A percentile compares a stretch with the other conserved stretches of the same genome.
Evolutionary conservation across 1,140 invertebrate species (phyloP).

Genomic region (Orussus abietinus): DNA sequence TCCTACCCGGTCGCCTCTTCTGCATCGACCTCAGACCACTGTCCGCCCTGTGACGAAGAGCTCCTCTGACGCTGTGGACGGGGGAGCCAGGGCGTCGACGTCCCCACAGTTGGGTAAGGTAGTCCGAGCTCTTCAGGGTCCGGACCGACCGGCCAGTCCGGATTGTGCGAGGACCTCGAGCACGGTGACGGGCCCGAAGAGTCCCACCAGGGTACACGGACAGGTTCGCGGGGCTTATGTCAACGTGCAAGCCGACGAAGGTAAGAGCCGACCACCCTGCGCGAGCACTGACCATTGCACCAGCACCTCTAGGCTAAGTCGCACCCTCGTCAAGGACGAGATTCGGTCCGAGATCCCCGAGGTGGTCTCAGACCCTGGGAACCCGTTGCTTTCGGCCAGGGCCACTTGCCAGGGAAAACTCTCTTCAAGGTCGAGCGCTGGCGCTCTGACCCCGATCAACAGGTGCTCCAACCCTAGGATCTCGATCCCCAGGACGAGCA

Average conservation of each 20-base stretch:
- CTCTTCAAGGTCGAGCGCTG: too few species aligned
- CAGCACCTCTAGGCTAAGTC: constrained; percentile 38
- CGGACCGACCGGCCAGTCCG: constrained; percentile 55
- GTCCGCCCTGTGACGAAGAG: constrained; percentile 45
- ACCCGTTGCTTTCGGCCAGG: constrained; percentile 20
- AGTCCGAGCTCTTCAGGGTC: constrained; percentile 58
- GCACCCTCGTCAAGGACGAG: constrained; percentile 14
- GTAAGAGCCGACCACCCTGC: constrained; percentile 58
- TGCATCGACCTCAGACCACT: constrained; percentile 41
- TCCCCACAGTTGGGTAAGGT: constrained; percentile 61
- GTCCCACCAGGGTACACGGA: constrained; percentile 40
- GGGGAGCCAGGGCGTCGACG: constrained; percentile 41
- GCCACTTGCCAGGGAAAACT: neutral
- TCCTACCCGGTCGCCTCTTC: constrained; percentile 48
- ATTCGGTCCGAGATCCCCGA: constrained; percentile 17
- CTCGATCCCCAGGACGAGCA: too few species aligned
- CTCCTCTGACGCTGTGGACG: constrained; percentile 46
- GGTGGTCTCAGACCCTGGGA: neutral
- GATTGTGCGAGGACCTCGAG: constrained; percentile 61
- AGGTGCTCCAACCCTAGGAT: constrained; percentile 3
- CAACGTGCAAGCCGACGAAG: constrained; percentile 65
- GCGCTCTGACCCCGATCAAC: constrained; percentile 6
- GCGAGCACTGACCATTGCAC: constrained; percentile 48
- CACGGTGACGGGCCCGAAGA: constrained; percentile 58
- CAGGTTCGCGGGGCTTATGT: constrained; percentile 63